phyloP scores from a whole-genome alignment of 2,888 invertebrate genomes.

The Pediacus dermestoides region DNA sequence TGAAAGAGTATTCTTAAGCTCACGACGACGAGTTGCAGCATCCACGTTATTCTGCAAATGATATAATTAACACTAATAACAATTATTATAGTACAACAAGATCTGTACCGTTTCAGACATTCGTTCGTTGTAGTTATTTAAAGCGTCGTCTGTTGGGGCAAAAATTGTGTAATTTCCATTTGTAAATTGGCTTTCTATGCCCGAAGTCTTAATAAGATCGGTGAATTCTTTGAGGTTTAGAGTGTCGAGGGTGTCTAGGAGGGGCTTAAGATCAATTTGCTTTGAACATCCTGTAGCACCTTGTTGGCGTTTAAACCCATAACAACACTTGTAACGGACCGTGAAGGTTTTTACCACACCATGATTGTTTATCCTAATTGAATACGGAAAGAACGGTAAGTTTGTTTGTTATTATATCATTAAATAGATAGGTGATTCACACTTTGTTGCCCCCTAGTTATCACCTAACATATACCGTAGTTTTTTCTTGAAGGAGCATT shows the following conservation, averaged over 20 bases:
- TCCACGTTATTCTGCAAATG: conserved; percentile 51
- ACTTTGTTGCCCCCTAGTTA: too few relatives aligned
- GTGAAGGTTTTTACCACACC: conserved; percentile 60
- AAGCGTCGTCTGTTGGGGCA: conserved; percentile 60
- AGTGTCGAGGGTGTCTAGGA: conserved; percentile 56
- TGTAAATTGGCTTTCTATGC: conserved; percentile 51
- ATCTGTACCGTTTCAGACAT: conserved; percentile 53
- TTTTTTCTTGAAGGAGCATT: too few relatives aligned
- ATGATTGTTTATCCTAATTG: conserved; percentile 56
- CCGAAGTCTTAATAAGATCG: conserved; percentile 53
- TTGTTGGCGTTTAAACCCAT: conserved; percentile 56
- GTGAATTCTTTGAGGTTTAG: conserved; percentile 59
- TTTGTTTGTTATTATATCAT: too few relatives aligned
- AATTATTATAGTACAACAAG: too few relatives aligned
- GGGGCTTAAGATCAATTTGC: conserved; percentile 56
- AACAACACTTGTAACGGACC: conserved; percentile 65
- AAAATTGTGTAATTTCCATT: conserved; percentile 60
- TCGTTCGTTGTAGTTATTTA: conserved; percentile 55
- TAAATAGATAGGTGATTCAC: too few relatives aligned
- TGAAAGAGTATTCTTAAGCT: conserved; percentile 42
- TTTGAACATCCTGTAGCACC: conserved; percentile 41
- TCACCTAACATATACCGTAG: too few relatives aligned
- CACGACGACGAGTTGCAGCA: conserved; percentile 26
- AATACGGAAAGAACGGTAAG: too few relatives aligned
- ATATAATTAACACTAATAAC: background rate